Conservation (phyloP, 2,797 vertebrate species). For the Fistularia tabacaria region DNA sequence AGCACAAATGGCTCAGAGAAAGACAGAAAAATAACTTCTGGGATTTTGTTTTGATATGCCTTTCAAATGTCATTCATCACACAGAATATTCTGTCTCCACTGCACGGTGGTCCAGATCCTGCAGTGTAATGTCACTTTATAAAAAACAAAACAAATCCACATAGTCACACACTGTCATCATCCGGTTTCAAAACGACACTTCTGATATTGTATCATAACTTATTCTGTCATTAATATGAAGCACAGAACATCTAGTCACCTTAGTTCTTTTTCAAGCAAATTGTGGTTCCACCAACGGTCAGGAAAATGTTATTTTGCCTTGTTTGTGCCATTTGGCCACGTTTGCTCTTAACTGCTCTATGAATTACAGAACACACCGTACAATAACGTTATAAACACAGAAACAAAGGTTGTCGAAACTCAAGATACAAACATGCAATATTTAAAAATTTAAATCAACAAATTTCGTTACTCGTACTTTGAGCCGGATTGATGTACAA, state of each 20-base stretch:
- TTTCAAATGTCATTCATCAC: background rate
- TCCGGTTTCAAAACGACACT: too few species aligned
- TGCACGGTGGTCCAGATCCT: background rate
- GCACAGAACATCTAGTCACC: too few species aligned
- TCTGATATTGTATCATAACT: too few species aligned
- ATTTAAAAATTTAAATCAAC: conserved; percentile 18
- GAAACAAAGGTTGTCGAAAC: conserved; percentile 22
- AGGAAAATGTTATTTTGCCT: background rate
- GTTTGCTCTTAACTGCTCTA: conserved; percentile 16
- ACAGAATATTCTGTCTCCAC: background rate
- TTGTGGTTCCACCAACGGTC: too few species aligned
- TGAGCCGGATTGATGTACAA: conserved; percentile 2
- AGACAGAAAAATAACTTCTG: background rate
- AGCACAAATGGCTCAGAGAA: background rate
- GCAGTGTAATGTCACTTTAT: too few species aligned
- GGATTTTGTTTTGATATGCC: background rate
- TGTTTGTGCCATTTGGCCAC: conserved; percentile 6
- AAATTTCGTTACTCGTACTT: conserved; percentile 7
- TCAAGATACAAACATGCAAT: conserved; percentile 36
- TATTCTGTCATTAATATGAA: too few species aligned
- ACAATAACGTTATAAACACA: conserved; percentile 27
- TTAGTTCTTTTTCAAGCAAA: too few species aligned
- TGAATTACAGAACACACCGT: conserved; percentile 20
- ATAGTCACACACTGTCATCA: too few species aligned
- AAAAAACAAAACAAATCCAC: too few species aligned